Percentiles rank a stretch among this genome's conserved stretches.
phyloP scores from a whole-genome alignment of 2,113 vertebrate genomes.

The Catharus bicknelli region DNA sequence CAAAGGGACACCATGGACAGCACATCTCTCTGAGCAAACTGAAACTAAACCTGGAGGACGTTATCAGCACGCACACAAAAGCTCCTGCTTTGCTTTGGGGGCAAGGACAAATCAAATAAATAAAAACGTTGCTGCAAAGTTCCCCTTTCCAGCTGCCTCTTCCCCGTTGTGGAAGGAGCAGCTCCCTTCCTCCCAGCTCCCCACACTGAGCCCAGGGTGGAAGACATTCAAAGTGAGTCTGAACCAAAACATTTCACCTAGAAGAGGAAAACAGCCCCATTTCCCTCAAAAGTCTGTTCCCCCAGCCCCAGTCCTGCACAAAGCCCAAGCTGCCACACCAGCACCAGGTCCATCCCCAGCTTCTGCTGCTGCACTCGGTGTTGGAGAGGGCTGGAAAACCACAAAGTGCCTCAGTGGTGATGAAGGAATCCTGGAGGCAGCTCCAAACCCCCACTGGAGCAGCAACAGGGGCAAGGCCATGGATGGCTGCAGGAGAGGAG shows the following conservation, averaged over 20 bases:
- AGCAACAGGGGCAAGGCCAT: background rate
- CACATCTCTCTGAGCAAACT: background rate
- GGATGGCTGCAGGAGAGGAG: background rate
- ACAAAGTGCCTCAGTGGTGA: background rate
- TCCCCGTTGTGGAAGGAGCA: fast-evolving
- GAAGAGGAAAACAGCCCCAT: background rate
- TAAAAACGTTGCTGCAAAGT: background rate
- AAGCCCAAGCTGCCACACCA: background rate
- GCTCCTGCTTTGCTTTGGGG: conserved; percentile 5
- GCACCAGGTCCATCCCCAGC: background rate
- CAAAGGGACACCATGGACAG: background rate
- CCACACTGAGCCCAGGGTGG: background rate
- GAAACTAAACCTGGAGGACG: background rate
- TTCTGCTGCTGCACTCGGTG: background rate
- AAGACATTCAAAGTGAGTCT: background rate
- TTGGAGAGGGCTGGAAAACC: background rate
- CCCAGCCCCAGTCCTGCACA: background rate
- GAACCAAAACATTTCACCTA: background rate
- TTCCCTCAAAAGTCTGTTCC: background rate
- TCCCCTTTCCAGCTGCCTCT: background rate
- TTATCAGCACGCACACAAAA: background rate
- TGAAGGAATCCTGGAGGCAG: background rate
- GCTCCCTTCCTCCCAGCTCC: background rate
- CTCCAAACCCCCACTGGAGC: background rate
- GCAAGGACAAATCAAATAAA: background rate